Evolutionary conservation across 2,113 vertebrate species (phyloP).

Genomic region (Myiopsitta monachus): DNA sequence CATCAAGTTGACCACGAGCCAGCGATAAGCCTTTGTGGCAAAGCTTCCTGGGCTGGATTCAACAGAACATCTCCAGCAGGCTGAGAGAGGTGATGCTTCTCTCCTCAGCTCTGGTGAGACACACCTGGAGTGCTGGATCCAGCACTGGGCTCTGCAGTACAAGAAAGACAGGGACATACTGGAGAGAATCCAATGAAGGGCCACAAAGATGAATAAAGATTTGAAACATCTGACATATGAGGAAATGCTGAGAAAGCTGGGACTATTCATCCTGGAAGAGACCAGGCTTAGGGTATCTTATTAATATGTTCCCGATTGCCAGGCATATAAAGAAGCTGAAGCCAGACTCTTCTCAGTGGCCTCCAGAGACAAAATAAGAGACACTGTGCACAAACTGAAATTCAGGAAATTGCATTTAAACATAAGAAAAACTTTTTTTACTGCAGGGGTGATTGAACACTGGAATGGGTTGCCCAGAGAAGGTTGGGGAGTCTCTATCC

Average conservation of each 20-base stretch:
- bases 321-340: neutral
- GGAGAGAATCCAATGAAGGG: neutral
- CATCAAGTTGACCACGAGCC: neutral
- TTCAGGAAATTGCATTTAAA: neutral
- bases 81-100: neutral
- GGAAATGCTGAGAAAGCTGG: neutral
- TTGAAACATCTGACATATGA: neutral
- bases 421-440: neutral
- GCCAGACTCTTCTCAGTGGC: neutral
- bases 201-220: neutral
- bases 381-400: neutral
- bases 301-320: neutral
- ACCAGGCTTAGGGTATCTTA: neutral
- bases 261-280: neutral
- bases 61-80: neutral
- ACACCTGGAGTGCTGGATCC: neutral
- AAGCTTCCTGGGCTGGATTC: neutral
- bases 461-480: neutral
- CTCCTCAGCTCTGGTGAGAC: neutral
- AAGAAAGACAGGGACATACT: neutral
- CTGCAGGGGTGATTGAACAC: neutral
- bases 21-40: neutral
- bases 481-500: neutral
- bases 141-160: neutral
- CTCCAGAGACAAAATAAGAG: neutral